These are phyloP conservation scores for Volucella zonaria DNA, from an alignment of 2,888 invertebrate genomes.

Conservation along the genomic window DNA sequence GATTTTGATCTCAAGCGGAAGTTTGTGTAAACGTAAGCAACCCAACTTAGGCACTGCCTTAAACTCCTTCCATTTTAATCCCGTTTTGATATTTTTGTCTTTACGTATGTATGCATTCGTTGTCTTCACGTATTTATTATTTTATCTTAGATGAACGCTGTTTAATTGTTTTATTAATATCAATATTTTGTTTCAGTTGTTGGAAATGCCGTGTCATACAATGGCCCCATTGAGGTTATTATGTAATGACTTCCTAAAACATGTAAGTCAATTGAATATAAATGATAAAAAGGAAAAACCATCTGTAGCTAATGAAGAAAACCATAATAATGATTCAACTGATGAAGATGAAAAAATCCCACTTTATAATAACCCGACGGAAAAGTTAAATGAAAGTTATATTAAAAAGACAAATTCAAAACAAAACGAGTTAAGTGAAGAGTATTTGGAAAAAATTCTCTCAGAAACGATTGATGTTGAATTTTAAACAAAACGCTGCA, in stretches of 20 bases:
- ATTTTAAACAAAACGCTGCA: constrained; percentile 73
- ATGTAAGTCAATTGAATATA: constrained; percentile 76
- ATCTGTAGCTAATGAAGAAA: not conserved
- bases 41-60: no score
- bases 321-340: constrained; percentile 22
- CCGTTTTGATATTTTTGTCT: no score
- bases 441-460: constrained; percentile 75
- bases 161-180: constrained; percentile 69
- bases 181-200: constrained; percentile 78
- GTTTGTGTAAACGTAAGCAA: no score
- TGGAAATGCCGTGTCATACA: constrained; percentile 81
- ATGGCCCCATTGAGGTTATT: constrained; percentile 81
- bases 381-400: not conserved
- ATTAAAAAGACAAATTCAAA: not conserved
- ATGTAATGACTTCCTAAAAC: constrained; percentile 79
- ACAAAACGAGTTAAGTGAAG: constrained; percentile 64
- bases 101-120: no score
- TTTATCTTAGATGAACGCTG: constrained; percentile 44
- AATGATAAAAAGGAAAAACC: not conserved
- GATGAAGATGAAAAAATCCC: constrained; percentile 30
- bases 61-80: no score
- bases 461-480: constrained; percentile 75
- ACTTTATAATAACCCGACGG: not conserved
- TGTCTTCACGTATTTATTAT: not conserved
- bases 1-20: no score